Evolutionary conservation across 2,888 invertebrate species (phyloP).

Genomic region (Tethea ocularis): DNA sequence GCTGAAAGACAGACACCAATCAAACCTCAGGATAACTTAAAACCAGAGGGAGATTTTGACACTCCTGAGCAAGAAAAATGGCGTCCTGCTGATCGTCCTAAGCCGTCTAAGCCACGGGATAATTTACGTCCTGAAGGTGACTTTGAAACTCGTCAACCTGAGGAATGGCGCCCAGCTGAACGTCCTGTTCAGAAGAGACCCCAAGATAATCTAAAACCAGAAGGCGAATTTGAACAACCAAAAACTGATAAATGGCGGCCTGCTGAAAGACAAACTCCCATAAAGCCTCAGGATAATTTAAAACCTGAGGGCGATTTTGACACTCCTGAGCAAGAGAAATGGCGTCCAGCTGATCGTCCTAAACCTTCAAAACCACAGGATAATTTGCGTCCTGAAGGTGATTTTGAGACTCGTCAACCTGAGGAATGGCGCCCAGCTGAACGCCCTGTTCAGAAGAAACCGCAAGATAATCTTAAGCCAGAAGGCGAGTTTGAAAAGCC

Average conservation of each 20-base stretch:
- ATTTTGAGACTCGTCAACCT: slow-evolving; percentile 70
- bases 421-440: slow-evolving; percentile 61
- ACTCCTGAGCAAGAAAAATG: slow-evolving; percentile 69
- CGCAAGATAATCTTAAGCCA: slow-evolving; percentile 72
- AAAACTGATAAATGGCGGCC: slow-evolving; percentile 65
- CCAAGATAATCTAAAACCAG: slow-evolving; percentile 79
- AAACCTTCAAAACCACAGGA: slow-evolving; percentile 25
- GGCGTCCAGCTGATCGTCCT: slow-evolving; percentile 48
- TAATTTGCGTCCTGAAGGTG: slow-evolving; percentile 75
- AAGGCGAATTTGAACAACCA: slow-evolving; percentile 76
- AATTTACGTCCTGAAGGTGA: slow-evolving; percentile 57
- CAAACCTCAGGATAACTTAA: slow-evolving; percentile 73
- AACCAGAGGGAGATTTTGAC: slow-evolving; percentile 75
- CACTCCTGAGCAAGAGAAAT: slow-evolving; percentile 55
- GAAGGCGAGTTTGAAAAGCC: slow-evolving; percentile 82
- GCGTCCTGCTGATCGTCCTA: slow-evolving; percentile 71
- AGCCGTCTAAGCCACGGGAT: slow-evolving; percentile 67
- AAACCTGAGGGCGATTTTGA: slow-evolving; percentile 83
- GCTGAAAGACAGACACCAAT: slow-evolving; percentile 65
- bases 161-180: slow-evolving; percentile 66
- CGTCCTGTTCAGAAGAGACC: slow-evolving; percentile 53
- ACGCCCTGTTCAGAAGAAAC: slow-evolving; percentile 36
- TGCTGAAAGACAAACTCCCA: slow-evolving; percentile 66
- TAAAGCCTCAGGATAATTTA: slow-evolving; percentile 82
- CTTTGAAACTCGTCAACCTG: slow-evolving; percentile 46